Base-by-base conservation (phyloP, 92 coral and sea anemone genomes). In the Porites rus region DNA sequence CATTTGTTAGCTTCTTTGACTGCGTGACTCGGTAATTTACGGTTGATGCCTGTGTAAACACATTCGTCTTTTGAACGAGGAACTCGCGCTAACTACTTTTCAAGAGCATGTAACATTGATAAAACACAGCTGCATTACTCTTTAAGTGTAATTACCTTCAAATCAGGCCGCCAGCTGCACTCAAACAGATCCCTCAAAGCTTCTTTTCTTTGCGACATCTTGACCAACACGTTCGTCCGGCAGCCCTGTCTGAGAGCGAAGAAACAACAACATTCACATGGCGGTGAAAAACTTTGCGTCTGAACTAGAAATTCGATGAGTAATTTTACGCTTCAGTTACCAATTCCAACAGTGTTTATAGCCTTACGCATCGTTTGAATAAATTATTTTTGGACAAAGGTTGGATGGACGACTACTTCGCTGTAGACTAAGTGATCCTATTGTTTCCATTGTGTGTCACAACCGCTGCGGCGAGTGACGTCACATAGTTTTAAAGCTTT, bases 151-250 rank as follows among this genome's bases (percentile, higher is more conserved):
- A 38, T 72, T 83, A 83, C 87, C 80, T 83, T 83, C 18, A 83
- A 50, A 83, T 83, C 87, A 51, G 80, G 87, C 8, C 87, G 50
- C 87, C 87, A 83, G 87, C n/a, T 50, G 80, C 87, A 83, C 14
- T 83, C 73, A 62, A 83, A 6, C 73, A 64, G 22, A 28, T 83
- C 87, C 2, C n/a, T 51, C 77, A 81, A 7, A 51, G 87, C 58
- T 64, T 83, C 87, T 24, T 21, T 74, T 38, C 58, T 64, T 73
- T 81, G 77, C 69, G 86, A 81, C 86, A 81, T 81, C 62, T 59
- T 81, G 17, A 5, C 24, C 51, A 14, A 12, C 56, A 17, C 60
- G 43, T 5, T 46, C 28, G 21, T 38, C 10, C 9, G 52, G 56
- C 20, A 69, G 28, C 69, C 77, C 86, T 81, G 77, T 18, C 6